phyloP scores from a whole-genome alignment of 2,797 vertebrate genomes.

The Pangasius larnaudii region DNA sequence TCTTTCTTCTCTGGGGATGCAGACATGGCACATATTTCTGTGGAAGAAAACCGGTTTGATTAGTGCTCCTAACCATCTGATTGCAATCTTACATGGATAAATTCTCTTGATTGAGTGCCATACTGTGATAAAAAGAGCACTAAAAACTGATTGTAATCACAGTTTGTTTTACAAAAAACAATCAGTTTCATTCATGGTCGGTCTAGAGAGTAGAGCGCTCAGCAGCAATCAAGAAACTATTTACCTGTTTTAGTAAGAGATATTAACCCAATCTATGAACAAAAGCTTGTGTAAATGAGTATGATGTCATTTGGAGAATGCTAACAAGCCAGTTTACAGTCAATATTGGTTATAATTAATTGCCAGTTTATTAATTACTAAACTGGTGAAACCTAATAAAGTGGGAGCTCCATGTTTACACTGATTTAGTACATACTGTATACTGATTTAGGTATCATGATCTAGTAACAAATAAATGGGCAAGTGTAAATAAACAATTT shows the following conservation, averaged over 20 bases:
- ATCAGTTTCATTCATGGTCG: slow-evolving; percentile 52
- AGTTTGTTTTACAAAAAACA: slow-evolving; percentile 53
- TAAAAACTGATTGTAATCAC: slow-evolving; percentile 58
- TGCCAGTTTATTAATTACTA: background rate
- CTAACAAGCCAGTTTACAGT: background rate
- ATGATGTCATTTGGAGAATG: background rate
- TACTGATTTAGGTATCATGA: background rate
- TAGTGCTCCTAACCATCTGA: slow-evolving; percentile 45
- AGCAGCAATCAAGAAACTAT: slow-evolving; percentile 27
- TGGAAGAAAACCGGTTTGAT: slow-evolving; percentile 40
- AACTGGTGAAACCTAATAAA: background rate
- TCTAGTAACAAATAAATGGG: background rate
- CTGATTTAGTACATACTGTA: background rate
- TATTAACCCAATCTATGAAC: slow-evolving; percentile 10
- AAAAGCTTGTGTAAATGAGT: background rate
- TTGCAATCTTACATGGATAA: slow-evolving; percentile 53
- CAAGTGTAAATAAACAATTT: background rate
- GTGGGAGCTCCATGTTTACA: background rate
- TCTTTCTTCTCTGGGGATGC: slow-evolving; percentile 15
- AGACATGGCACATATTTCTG: slow-evolving; percentile 33
- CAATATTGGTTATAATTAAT: background rate
- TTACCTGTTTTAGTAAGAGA: background rate
- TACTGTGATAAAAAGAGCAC: slow-evolving; percentile 43
- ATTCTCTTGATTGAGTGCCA: slow-evolving; percentile 52
- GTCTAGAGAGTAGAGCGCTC: slow-evolving; percentile 28